These are phyloP conservation scores for Oceanodroma leucorhoa DNA, from an alignment of 2,797 vertebrate genomes.

Conservation along the genomic window DNA sequence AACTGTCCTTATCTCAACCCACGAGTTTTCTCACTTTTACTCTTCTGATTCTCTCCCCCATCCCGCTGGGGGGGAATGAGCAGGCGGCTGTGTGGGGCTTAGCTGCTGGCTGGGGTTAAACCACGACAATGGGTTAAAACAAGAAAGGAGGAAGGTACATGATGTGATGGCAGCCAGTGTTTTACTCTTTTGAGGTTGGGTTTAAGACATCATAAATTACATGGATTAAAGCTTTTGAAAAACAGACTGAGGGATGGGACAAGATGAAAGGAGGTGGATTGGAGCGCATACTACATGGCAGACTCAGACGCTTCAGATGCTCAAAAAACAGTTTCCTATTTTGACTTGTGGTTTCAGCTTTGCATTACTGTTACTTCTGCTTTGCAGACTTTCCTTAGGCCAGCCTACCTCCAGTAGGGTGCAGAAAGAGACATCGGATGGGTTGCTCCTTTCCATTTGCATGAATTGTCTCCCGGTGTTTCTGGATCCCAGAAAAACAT, in stretches of 20 bases:
- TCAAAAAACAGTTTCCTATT: neutral
- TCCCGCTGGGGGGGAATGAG: too few relatives aligned
- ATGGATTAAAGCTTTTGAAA: neutral
- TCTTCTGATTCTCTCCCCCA: too few relatives aligned
- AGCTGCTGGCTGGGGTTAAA: too few relatives aligned
- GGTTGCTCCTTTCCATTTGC: neutral
- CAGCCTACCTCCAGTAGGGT: neutral
- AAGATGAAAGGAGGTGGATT: too few relatives aligned
- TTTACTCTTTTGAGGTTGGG: neutral
- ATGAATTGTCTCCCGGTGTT: neutral
- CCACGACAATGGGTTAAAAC: neutral
- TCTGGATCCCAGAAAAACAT: neutral
- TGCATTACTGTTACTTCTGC: neutral
- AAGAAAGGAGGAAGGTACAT: neutral
- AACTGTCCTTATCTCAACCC: too few relatives aligned
- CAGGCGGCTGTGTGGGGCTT: too few relatives aligned
- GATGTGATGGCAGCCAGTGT: neutral
- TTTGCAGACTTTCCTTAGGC: neutral
- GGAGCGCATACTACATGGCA: neutral
- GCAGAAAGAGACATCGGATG: fast-evolving
- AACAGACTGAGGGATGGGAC: neutral
- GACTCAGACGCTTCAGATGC: neutral
- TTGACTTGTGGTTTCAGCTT: neutral
- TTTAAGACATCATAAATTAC: neutral
- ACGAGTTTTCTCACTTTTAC: too few relatives aligned